Percentiles rank a stretch among this genome's conserved stretches.
These are phyloP conservation scores for Lithobates sylvaticus DNA, from an alignment of 2,797 vertebrate species.

Conservation along the genomic window DNA sequence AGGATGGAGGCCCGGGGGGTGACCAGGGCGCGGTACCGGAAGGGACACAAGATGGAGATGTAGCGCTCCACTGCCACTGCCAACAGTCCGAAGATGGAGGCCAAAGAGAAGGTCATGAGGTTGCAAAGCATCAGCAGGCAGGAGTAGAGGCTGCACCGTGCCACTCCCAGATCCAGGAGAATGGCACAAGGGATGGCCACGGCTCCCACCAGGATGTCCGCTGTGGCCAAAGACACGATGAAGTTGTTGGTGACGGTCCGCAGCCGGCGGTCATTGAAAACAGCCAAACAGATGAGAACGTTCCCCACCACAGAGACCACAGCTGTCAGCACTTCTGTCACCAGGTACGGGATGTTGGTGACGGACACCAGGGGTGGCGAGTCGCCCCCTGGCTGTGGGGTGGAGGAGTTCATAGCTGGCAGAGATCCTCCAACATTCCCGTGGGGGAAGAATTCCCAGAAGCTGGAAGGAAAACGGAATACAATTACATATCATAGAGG, in stretches of 20 bases:
- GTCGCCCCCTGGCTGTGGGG: neutral
- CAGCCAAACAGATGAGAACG: constrained; percentile 59
- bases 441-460: too few species aligned
- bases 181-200: constrained; percentile 65
- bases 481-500: neutral
- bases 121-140: constrained; percentile 64
- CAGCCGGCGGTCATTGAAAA: constrained; percentile 59
- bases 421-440: neutral
- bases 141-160: constrained; percentile 14
- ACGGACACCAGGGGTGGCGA: neutral
- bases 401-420: constrained; percentile 5
- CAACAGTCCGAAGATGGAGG: constrained; percentile 65
- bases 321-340: constrained; percentile 39
- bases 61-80: constrained; percentile 64
- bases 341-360: constrained; percentile 46
- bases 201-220: constrained; percentile 62
- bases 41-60: constrained; percentile 63
- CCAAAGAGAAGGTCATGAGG: constrained; percentile 63
- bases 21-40: constrained; percentile 59
- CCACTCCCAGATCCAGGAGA: constrained; percentile 48
- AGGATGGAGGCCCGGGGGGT: constrained; percentile 48
- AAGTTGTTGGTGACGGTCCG: constrained; percentile 64
- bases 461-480: neutral
- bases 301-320: constrained; percentile 63
- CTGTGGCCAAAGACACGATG: constrained; percentile 62